Evolutionary conservation across 2,888 invertebrate species (phyloP), one percentile per base, ranked within the genome.

Genomic region (Andrena praecox): DNA sequence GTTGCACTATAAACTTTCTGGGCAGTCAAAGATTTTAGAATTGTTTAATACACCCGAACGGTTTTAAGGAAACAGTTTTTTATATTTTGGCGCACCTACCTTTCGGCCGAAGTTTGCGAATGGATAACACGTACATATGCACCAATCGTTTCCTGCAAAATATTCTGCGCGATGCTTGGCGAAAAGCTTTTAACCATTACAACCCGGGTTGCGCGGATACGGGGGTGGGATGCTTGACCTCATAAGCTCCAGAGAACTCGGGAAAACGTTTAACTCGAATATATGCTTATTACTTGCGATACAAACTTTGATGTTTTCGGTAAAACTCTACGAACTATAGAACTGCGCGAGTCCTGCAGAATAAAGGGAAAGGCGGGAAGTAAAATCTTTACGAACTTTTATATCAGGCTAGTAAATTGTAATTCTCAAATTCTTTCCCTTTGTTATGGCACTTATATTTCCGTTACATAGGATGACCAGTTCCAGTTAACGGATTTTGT

Each of bases 111-210:
- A 7, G 27, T 20, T 50, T 5, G 66, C 71, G 83, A 87, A 84
- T 78, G 77, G 77, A 73, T 82, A 85, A 62, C 77, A 69, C 67
- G 74, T 82, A 82, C 77, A 71, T 78, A 81, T 78, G 73, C 77
- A 80, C 74, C 84, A 75, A 87, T 87, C 85, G 82, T 87, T 85
- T 82, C 76, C 81, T 76, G 70, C 69, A 33, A 80, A 81, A 83
- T 80, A 75, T 82, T 77, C 73, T 8, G 29, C 67, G 52, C 62
- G 75, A 62, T 77, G 83, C 80, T 78, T 82, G 62, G 81, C 68
- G 77, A 64, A 87, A 87, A 87, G 87, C 85, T 87, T 87, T 87
- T 73, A 85, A 82, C 87, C 83, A 78, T 85, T 83, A 84, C 79
- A 81, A 74, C 63, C 73, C 68, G n/a, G 56, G 31, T 31, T 20